Percentiles rank a stretch among this genome's conserved stretches.
Conservation (phyloP, 1,140 invertebrate species). For the Caerostris extrusa region DNA sequence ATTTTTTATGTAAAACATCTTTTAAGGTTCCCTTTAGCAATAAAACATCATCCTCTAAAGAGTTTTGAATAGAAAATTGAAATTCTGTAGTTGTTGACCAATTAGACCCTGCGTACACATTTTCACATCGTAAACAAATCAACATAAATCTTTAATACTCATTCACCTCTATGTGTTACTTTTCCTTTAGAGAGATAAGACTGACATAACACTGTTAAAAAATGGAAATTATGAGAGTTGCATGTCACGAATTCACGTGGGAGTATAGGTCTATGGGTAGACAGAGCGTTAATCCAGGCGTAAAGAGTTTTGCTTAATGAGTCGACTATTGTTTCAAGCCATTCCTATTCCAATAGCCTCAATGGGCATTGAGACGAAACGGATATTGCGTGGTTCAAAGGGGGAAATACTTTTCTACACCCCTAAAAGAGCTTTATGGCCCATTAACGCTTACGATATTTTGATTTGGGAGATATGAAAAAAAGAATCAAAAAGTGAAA, state of each 20-base stretch:
- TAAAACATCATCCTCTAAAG: no score
- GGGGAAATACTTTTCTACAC: not conserved
- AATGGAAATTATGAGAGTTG: conserved; percentile 15
- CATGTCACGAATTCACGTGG: not conserved
- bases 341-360: conserved; percentile 18
- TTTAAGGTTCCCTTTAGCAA: no score
- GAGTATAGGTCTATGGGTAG: not conserved
- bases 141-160: not conserved
- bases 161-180: not conserved
- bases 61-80: no score
- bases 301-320: conserved; percentile 18
- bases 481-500: not conserved
- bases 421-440: not conserved
- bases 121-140: not conserved
- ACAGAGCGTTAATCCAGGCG: conserved; percentile 4
- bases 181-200: not conserved
- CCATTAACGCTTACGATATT: conserved; percentile 29
- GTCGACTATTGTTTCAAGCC: conserved; percentile 18
- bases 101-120: not conserved
- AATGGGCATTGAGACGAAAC: conserved; percentile 11
- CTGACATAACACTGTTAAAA: not conserved
- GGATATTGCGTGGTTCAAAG: not conserved
- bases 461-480: not conserved
- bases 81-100: not conserved
- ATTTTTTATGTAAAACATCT: no score